Evolutionary conservation across 2,113 vertebrate species (phyloP).

Genomic region (Mus spicilegus): DNA sequence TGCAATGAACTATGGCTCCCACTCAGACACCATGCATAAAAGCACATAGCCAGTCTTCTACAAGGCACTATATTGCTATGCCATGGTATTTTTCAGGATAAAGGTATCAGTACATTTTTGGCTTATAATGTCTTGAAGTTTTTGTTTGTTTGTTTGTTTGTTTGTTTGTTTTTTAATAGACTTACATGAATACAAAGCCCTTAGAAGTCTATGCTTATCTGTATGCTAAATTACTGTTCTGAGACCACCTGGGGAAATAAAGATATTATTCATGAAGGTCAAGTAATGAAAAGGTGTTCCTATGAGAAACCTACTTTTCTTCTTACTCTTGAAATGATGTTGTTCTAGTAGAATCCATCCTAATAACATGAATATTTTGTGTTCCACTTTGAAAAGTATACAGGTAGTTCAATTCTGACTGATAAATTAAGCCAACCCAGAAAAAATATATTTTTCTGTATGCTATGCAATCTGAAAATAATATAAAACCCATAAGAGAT

Average conservation of each 20-base stretch:
- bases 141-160: no score
- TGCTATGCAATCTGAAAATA: neutral
- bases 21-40: neutral
- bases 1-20: neutral
- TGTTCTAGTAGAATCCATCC: neutral
- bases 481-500: neutral
- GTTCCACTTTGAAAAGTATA: neutral
- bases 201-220: neutral
- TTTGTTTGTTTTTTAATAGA: neutral
- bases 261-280: neutral
- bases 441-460: neutral
- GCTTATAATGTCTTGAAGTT: neutral
- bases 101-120: neutral
- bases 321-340: neutral
- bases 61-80: no score
- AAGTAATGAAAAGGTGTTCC: neutral
- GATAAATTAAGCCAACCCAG: neutral
- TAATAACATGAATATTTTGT: neutral
- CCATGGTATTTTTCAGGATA: neutral
- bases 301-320: constrained; percentile 9
- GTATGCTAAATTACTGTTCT: neutral
- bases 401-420: neutral
- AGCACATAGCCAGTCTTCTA: neutral
- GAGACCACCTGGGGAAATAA: neutral
- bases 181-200: neutral